These are phyloP conservation scores for Clanis bilineata DNA, from an alignment of 2,888 invertebrate species.

Conservation along the genomic window DNA sequence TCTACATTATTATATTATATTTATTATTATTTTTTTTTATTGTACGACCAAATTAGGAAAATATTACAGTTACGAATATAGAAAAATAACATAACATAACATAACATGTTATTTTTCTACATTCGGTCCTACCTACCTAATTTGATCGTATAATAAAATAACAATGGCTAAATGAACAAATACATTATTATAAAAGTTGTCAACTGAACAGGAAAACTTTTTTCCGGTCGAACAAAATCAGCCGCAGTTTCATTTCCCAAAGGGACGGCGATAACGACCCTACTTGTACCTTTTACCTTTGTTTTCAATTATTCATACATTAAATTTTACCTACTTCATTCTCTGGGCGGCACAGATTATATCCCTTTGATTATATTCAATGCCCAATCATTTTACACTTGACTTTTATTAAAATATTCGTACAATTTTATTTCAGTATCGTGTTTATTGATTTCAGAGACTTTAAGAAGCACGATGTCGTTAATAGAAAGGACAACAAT, in stretches of 20 bases:
- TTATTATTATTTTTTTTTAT: too few relatives aligned
- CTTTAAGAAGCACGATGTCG: conserved; percentile 43
- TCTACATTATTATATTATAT: too few relatives aligned
- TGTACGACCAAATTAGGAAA: too few relatives aligned
- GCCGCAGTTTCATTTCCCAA: conserved; percentile 62
- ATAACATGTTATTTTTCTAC: too few relatives aligned
- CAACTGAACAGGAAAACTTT: conserved; percentile 51
- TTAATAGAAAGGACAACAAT: conserved; percentile 55
- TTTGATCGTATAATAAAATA: background rate
- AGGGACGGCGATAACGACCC: conserved; percentile 65
- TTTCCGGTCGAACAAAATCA: conserved; percentile 58
- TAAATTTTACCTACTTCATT: conserved; percentile 54
- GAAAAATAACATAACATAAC: too few relatives aligned
- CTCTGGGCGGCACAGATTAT: conserved; percentile 48
- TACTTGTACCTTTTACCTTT: conserved; percentile 67
- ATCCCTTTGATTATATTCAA: conserved; percentile 55
- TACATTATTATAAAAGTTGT: conserved; percentile 24
- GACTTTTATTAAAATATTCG: conserved; percentile 39
- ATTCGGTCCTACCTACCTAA: too few relatives aligned
- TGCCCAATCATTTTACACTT: conserved; percentile 53
- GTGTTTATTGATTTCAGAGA: conserved; percentile 43
- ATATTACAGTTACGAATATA: too few relatives aligned
- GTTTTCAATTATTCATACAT: conserved; percentile 76
- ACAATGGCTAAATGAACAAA: conserved; percentile 15
- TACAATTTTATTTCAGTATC: background rate